Base-by-base conservation (phyloP, 37 sponge, comb jelly and placozoan genomes). In the Aplysina aerophoba region DNA sequence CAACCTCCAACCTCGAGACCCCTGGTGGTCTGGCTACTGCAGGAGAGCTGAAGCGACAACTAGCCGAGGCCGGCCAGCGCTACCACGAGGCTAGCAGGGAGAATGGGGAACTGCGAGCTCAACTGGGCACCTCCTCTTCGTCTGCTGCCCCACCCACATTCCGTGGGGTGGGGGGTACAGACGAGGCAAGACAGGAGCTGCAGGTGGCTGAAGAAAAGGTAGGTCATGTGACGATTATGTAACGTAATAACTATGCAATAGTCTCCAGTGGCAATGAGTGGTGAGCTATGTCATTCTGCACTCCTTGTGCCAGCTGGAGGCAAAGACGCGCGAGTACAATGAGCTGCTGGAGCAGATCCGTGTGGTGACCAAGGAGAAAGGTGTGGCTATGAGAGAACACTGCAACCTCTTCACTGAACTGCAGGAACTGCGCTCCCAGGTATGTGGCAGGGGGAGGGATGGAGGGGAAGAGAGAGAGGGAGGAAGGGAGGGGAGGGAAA, bases 331-430 rank as follows among this genome's bases (percentile, higher is more conserved):
- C 21, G 37, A 83, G 69, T 55, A 35, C 22, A 77, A 67, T 50
- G 61, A 59, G 14, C 59, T 79, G 0, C 57, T 1, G 55, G 55
- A 53, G 33, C 54, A 84, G 80, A 88, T 87, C 85, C 13, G 71
- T 27, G 39, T 88, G 78, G 60, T 59, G 25, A 19, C 25, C 65
- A 34, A 78, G 36, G 84, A 91, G 88, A 39, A 91, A 80, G 54
- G 86, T 85, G 84, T 92, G 69, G 87, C 90, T 28, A 75, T 93
- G 80, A 24, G 87, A 34, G 84, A 93, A 66, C 89, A 84, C 60
- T 79, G 87, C 17, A 61, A 81, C 0, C 77, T 87, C 6, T 93
- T 87, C 35, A 74, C 86, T 30, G 84, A 89, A 65, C 59, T 74
- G 19, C 84, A 89, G 28, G 81, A 89, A 63, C 81, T 89, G 55